Percentiles rank a stretch among this genome's conserved stretches.
These are phyloP conservation scores for Romanogobio albipinnatus DNA, from an alignment of 2,113 vertebrate species.

Conservation along the genomic window DNA sequence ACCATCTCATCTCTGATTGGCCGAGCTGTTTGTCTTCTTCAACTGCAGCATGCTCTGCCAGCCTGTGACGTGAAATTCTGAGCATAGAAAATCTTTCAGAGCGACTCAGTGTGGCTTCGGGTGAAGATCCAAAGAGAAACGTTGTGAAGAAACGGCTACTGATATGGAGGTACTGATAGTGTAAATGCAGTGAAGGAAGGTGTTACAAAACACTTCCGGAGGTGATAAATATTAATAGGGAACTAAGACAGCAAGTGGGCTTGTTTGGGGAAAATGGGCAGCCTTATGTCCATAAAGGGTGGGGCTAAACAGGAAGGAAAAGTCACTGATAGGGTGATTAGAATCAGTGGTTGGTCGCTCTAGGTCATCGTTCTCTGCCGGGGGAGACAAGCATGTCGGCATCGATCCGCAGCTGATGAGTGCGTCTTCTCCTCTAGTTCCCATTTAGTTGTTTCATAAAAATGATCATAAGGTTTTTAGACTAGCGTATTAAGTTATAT, in stretches of 20 bases:
- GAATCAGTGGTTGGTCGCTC: neutral
- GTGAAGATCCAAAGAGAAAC: neutral
- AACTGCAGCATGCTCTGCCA: neutral
- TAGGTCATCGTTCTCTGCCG: neutral
- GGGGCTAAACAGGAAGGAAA: conserved; percentile 11
- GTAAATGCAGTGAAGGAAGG: neutral
- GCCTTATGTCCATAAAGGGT: neutral
- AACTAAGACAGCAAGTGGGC: neutral
- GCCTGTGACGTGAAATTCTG: neutral
- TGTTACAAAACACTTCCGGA: neutral
- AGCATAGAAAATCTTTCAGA: neutral
- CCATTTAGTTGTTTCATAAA: conserved; percentile 40
- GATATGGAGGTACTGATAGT: neutral
- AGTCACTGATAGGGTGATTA: neutral
- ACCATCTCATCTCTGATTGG: neutral
- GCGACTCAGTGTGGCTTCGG: neutral
- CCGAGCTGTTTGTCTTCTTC: neutral
- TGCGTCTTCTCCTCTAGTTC: neutral
- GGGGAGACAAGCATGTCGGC: neutral
- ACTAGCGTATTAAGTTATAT: conserved; percentile 28
- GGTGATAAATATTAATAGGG: neutral
- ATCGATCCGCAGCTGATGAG: neutral
- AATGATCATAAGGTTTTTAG: conserved; percentile 18
- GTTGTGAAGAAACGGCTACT: neutral
- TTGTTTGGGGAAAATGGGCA: neutral